These are phyloP conservation scores for Ancistrus triradiatus DNA, from an alignment of 2,113 vertebrate genomes.

Conservation along the genomic window DNA sequence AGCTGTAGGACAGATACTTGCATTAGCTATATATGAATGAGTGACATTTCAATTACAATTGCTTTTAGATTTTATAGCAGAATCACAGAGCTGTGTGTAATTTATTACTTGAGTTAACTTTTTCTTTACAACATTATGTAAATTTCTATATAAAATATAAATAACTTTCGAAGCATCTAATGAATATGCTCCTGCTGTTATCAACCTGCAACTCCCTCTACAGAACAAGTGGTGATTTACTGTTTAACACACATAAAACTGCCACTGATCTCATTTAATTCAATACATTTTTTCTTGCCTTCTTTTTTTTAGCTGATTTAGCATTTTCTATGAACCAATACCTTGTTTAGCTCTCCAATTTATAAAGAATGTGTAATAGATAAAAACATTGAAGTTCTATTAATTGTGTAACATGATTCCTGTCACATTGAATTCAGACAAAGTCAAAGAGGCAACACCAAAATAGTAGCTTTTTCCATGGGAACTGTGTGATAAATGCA, in stretches of 20 bases:
- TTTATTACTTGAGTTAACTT: too few relatives aligned
- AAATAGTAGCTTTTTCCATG: conserved; percentile 30
- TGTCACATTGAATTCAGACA: background rate
- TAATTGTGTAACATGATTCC: too few relatives aligned
- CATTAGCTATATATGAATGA: background rate
- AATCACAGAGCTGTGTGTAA: too few relatives aligned
- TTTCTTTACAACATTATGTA: too few relatives aligned
- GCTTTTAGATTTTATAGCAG: too few relatives aligned
- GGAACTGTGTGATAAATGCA: conserved; percentile 3
- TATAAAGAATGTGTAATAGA: too few relatives aligned
- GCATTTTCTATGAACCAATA: too few relatives aligned
- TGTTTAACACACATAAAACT: background rate
- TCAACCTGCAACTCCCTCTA: conserved; percentile 11
- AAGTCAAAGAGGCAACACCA: background rate
- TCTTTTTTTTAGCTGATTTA: too few relatives aligned
- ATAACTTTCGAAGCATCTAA: too few relatives aligned
- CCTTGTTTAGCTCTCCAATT: too few relatives aligned
- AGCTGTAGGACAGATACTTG: background rate
- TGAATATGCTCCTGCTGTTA: background rate
- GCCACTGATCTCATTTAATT: background rate
- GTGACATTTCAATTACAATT: background rate
- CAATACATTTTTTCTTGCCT: background rate
- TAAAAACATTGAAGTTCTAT: background rate
- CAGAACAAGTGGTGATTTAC: conserved; percentile 1
- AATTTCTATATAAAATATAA: too few relatives aligned